Percentiles rank a stretch among this genome's conserved stretches.
Conservation (phyloP, 1,140 invertebrate genomes). For the Papilio polyxenes region DNA sequence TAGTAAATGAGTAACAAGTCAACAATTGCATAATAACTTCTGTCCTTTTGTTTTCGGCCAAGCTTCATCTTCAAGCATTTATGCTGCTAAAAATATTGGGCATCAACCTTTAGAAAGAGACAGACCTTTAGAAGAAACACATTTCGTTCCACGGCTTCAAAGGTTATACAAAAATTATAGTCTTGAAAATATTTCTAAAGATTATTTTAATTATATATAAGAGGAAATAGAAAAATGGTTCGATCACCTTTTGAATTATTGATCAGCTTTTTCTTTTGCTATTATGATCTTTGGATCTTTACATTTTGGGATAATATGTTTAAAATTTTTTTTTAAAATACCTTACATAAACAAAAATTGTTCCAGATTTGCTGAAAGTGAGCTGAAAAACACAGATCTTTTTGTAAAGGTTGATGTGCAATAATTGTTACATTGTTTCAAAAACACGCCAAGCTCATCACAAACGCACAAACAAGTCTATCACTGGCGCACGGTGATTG, state of each 20-base stretch:
- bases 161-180: too few species aligned
- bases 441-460: constrained; percentile 14
- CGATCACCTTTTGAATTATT: too few species aligned
- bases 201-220: too few species aligned
- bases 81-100: background rate
- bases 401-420: background rate
- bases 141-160: background rate
- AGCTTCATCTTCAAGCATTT: constrained; percentile 1
- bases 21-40: constrained; percentile 3
- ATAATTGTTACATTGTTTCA: background rate
- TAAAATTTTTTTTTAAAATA: too few species aligned
- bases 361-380: too few species aligned
- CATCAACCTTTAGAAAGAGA: constrained; percentile 22
- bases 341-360: too few species aligned
- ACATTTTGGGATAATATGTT: background rate
- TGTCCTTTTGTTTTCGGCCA: background rate
- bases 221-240: too few species aligned
- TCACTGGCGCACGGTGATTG: constrained; percentile 27
- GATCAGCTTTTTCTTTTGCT: too few species aligned
- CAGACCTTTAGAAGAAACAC: constrained; percentile 12
- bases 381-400: background rate
- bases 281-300: background rate
- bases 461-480: constrained; percentile 25
- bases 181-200: too few species aligned
- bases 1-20: background rate